A percentile compares a stretch with the other conserved stretches of the same genome.
Evolutionary conservation across 2,888 invertebrate genomes (phyloP).

Genomic region (Lasioglossum lativentre): DNA sequence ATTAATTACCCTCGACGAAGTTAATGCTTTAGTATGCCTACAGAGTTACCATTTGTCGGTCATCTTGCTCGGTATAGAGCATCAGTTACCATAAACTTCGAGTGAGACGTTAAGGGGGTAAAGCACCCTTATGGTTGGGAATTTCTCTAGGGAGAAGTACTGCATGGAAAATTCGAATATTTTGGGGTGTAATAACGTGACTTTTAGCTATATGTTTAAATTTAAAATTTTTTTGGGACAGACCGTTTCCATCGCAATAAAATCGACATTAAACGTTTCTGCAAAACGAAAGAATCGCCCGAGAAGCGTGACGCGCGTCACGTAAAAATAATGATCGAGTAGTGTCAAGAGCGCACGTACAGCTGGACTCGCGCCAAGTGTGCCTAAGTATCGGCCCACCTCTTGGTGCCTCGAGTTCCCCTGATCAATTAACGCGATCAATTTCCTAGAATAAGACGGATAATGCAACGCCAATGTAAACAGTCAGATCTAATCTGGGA

Average conservation of each 20-base stretch:
- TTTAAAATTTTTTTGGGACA: neutral
- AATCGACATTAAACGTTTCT: neutral
- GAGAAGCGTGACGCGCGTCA: neutral
- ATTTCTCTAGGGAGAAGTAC: no score
- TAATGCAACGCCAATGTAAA: conserved; percentile 15
- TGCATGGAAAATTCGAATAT: neutral
- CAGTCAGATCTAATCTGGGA: neutral
- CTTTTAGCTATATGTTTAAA: neutral
- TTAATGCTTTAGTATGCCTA: neutral
- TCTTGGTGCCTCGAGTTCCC: neutral
- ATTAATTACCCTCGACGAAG: neutral
- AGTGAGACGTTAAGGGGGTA: no score
- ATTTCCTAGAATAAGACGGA: conserved; percentile 9
- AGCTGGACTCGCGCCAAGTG: conserved; percentile 43
- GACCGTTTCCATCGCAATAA: no score
- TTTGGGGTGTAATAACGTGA: neutral
- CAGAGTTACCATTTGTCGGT: neutral
- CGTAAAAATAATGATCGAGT: neutral
- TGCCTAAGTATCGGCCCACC: conserved; percentile 7
- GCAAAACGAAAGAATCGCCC: neutral
- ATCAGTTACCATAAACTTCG: no score
- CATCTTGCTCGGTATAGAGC: neutral
- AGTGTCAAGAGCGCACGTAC: conserved; percentile 38
- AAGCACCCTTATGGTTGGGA: no score
- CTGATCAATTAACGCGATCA: conserved; percentile 47